A percentile compares a stretch with the other conserved stretches of the same genome.
Conservation (phyloP, 2,888 invertebrate genomes). For the Synergus japonicus region DNA sequence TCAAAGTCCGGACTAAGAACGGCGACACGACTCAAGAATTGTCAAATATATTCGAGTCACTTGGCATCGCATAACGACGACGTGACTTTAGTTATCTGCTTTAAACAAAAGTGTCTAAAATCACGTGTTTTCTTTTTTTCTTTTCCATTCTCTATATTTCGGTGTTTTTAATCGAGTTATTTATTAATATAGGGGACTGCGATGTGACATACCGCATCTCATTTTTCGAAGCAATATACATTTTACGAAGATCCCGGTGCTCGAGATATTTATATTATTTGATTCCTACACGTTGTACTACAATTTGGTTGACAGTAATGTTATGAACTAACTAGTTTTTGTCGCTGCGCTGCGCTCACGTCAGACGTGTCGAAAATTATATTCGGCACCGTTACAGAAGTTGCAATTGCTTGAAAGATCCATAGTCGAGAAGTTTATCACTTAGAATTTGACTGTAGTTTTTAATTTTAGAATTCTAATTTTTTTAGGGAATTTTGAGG, state of each 20-base stretch:
- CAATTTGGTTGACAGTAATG: slow-evolving; percentile 71
- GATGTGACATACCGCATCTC: slow-evolving; percentile 1
- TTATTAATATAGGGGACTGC: slow-evolving; percentile 28
- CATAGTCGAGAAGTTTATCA: neutral
- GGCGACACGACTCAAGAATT: slow-evolving; percentile 32
- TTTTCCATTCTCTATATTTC: neutral
- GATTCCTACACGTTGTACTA: slow-evolving; percentile 70
- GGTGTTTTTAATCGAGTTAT: neutral
- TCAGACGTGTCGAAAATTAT: slow-evolving; percentile 45
- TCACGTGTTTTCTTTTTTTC: neutral
- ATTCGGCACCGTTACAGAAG: slow-evolving; percentile 36
- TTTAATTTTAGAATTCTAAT: too few species aligned
- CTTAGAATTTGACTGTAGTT: neutral
- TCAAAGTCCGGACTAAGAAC: neutral
- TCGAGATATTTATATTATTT: slow-evolving; percentile 47
- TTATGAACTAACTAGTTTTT: slow-evolving; percentile 63
- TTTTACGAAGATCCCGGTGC: slow-evolving; percentile 35
- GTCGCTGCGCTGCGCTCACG: slow-evolving; percentile 63
- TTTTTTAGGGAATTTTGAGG: too few species aligned
- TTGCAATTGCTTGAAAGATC: slow-evolving; percentile 17
- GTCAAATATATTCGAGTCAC: slow-evolving; percentile 7
- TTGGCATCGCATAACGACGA: neutral
- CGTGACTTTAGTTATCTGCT: neutral
- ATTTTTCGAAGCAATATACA: slow-evolving; percentile 26
- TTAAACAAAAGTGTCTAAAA: neutral